phyloP scores from a whole-genome alignment of 2,113 vertebrate genomes.

The Shinisaurus crocodilurus region DNA sequence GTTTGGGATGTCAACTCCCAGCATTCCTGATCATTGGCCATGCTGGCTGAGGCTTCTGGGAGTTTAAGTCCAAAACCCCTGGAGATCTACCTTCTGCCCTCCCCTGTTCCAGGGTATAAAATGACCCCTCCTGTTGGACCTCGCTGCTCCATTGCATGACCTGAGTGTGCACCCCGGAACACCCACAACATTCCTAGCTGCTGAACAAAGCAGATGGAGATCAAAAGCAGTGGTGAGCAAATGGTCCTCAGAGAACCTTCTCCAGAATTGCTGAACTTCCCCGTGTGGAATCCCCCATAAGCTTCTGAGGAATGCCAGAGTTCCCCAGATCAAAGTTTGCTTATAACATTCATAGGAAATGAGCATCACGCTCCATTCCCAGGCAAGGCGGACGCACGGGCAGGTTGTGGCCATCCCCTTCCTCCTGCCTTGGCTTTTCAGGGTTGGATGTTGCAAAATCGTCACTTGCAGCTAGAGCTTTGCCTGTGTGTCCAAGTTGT shows the following conservation, averaged over 20 bases:
- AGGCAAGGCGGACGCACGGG: neutral
- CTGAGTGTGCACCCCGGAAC: neutral
- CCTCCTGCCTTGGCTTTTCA: conserved; percentile 21
- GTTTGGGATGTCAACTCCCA: no score
- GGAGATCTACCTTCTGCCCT: no score
- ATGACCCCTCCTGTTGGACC: neutral
- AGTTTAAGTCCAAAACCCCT: no score
- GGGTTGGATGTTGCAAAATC: neutral
- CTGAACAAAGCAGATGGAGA: no score
- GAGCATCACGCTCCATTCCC: neutral
- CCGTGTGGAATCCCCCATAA: neutral
- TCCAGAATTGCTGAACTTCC: neutral
- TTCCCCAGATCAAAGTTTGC: neutral
- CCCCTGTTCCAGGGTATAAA: no score
- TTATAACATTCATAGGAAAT: neutral
- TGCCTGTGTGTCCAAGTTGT: neutral
- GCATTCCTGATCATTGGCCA: no score
- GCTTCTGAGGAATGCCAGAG: neutral
- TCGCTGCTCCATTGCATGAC: neutral
- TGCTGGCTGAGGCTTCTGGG: no score
- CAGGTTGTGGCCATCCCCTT: neutral
- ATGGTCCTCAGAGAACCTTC: neutral
- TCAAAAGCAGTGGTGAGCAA: neutral
- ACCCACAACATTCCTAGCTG: no score
- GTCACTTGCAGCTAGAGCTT: neutral